Conservation (phyloP, 2,113 vertebrate species). For the Orientallactaga bullata region DNA sequence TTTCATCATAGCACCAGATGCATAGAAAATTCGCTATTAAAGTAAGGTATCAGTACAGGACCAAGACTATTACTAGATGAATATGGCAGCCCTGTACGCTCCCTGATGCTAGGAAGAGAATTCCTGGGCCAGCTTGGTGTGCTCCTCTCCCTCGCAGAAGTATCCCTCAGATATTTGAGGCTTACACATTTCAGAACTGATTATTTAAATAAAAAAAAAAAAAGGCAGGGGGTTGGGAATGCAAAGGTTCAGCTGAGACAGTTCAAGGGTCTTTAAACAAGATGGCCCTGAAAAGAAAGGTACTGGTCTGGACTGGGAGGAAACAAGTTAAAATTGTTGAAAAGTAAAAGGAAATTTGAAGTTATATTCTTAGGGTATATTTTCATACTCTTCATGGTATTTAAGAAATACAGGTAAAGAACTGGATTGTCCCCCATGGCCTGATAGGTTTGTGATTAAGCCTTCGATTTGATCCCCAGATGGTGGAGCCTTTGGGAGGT, state of each 20-base stretch:
- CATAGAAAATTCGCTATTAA: constrained; percentile 30
- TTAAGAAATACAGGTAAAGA: constrained; percentile 28
- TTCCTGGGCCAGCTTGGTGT: neutral
- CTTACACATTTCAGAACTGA: neutral
- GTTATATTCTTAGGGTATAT: neutral
- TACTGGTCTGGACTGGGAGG: neutral
- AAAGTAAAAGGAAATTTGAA: constrained; percentile 42
- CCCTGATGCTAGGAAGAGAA: neutral
- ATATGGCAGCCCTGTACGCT: neutral
- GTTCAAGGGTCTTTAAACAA: constrained; percentile 23
- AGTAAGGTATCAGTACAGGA: neutral
- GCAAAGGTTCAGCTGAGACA: neutral
- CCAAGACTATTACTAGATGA: neutral
- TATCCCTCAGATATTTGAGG: neutral
- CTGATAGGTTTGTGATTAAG: no score
- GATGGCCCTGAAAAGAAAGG: neutral
- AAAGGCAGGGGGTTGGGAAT: no score
- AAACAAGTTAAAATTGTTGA: constrained; percentile 19
- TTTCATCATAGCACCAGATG: neutral
- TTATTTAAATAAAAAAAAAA: neutral
- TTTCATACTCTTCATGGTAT: neutral
- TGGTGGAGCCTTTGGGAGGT: no score
- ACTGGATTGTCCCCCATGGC: no score
- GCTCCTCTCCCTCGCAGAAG: constrained; percentile 1
- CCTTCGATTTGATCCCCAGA: no score